Evolutionary conservation across 2,113 vertebrate species (phyloP).

Genomic region (Trichomycterus rosablanca): DNA sequence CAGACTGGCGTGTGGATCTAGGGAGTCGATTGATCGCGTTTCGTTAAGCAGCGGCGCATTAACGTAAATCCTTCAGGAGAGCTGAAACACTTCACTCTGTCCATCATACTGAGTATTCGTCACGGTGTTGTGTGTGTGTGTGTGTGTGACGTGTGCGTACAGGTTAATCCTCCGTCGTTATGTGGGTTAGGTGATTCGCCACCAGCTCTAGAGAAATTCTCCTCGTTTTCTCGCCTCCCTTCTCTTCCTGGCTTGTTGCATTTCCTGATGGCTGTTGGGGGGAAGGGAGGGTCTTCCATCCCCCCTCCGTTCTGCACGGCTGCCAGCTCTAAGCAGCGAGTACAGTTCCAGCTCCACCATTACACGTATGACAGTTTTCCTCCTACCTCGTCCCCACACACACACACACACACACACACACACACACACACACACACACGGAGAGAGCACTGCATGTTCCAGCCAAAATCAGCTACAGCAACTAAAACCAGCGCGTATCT

Average conservation of each 20-base stretch:
- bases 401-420: constrained; percentile 6
- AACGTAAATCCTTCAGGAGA: background rate
- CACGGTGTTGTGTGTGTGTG: background rate
- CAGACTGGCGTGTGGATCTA: background rate
- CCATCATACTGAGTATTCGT: background rate
- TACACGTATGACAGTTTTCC: constrained; percentile 37
- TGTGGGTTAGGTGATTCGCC: constrained; percentile 36
- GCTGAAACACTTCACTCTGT: background rate
- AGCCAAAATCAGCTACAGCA: background rate
- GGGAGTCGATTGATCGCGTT: constrained; percentile 12
- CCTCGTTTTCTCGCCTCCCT: constrained; percentile 8
- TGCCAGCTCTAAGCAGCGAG: constrained; percentile 31
- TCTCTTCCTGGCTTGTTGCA: constrained; percentile 36
- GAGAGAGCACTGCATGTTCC: background rate
- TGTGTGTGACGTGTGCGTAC: background rate
- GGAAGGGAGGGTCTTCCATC: constrained; percentile 42
- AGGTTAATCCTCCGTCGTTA: constrained; percentile 25
- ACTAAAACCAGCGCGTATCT: background rate
- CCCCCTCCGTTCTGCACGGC: constrained; percentile 28
- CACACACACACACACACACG: too few species aligned
- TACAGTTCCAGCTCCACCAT: constrained; percentile 35
- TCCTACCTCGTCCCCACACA: constrained; percentile 12
- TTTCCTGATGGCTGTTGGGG: constrained; percentile 44
- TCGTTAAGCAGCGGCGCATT: background rate
- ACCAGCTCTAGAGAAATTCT: background rate